These are phyloP conservation scores for Carollia perspicillata DNA, from an alignment of 2,113 vertebrate genomes.

Conservation along the genomic window DNA sequence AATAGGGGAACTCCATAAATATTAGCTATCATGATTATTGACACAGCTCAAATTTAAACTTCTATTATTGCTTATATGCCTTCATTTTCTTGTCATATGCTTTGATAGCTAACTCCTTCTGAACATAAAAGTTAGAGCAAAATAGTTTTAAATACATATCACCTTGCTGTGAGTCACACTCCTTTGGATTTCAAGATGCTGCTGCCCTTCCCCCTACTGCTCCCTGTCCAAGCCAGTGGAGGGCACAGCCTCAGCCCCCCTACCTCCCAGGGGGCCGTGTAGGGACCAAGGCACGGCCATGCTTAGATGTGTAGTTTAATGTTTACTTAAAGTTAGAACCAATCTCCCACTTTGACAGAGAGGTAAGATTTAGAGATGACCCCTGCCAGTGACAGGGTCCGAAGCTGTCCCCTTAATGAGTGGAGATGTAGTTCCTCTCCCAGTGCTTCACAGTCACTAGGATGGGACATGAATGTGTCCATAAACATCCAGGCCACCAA, in stretches of 20 bases:
- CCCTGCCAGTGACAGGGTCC: neutral
- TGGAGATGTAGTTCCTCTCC: neutral
- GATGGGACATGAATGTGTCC: neutral
- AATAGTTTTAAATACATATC: neutral
- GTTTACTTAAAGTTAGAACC: neutral
- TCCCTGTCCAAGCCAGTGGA: neutral
- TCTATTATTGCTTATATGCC: neutral
- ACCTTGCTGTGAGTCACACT: neutral
- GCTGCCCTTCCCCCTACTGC: neutral
- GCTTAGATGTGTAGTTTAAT: neutral
- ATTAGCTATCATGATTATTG: neutral
- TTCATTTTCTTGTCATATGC: neutral
- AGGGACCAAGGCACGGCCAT: neutral
- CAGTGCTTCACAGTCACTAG: neutral
- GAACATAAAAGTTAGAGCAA: neutral
- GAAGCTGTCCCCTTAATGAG: neutral
- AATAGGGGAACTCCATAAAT: neutral
- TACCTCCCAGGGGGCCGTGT: neutral
- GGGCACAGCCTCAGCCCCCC: neutral
- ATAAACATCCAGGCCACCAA: neutral
- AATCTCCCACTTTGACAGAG: neutral
- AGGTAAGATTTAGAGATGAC: neutral
- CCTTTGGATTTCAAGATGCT: neutral
- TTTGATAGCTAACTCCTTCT: neutral
- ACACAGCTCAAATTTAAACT: constrained; percentile 3